phyloP scores from a whole-genome alignment of 2,797 vertebrate genomes.

The Micrastur ruficollis region DNA sequence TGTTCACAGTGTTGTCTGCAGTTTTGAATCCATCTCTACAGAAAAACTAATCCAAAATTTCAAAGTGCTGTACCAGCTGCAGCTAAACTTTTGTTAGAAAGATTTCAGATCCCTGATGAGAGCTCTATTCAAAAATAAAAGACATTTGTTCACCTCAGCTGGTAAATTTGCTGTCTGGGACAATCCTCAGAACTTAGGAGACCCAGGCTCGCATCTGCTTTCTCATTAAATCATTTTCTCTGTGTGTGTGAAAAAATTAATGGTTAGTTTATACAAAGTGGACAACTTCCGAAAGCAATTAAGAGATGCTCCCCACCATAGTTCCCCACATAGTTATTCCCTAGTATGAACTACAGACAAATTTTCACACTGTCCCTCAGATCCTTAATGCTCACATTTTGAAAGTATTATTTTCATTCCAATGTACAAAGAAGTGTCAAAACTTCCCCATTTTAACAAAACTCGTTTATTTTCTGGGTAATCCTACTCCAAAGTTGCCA shows the following conservation, averaged over 20 bases:
- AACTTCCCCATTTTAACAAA: background rate
- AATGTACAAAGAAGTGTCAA: background rate
- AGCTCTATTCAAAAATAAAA: background rate
- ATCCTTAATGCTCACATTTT: background rate
- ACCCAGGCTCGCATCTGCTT: background rate
- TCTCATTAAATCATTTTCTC: background rate
- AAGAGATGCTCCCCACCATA: background rate
- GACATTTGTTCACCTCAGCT: background rate
- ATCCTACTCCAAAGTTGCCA: background rate
- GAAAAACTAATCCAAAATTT: background rate
- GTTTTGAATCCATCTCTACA: background rate
- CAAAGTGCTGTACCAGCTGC: background rate
- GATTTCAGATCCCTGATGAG: background rate
- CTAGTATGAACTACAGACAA: background rate
- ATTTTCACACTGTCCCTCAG: background rate
- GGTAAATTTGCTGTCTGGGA: background rate
- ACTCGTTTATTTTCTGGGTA: background rate
- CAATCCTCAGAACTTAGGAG: background rate
- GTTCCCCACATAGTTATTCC: background rate
- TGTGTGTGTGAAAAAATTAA: background rate
- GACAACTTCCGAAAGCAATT: background rate
- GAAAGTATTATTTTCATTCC: background rate
- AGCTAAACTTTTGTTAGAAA: background rate
- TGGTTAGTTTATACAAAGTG: background rate
- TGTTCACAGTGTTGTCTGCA: background rate